phyloP scores from a whole-genome alignment of 1,140 invertebrate genomes.

The Drosophila eugracilis region DNA sequence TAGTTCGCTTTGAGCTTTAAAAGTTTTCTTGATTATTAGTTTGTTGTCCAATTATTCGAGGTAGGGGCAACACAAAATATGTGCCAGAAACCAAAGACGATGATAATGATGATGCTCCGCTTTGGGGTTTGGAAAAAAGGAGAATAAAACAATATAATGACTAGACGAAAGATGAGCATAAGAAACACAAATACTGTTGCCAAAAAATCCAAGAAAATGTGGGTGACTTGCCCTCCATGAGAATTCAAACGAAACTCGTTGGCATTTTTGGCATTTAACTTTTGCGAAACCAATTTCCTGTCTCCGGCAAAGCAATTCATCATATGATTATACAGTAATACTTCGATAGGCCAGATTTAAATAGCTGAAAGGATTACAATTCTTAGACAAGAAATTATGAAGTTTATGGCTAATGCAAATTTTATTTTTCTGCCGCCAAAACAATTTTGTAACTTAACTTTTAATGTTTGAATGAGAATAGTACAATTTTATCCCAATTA shows the following conservation, averaged over 20 bases:
- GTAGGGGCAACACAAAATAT: slow-evolving; percentile 26
- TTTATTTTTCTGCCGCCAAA: no score
- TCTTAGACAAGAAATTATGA: neutral
- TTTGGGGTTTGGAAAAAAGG: slow-evolving; percentile 23
- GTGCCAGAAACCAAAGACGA: slow-evolving; percentile 42
- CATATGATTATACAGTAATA: slow-evolving; percentile 26
- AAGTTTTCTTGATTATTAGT: slow-evolving; percentile 28
- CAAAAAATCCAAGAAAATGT: slow-evolving; percentile 52
- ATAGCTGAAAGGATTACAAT: neutral
- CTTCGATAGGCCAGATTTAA: neutral
- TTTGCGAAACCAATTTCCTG: slow-evolving; percentile 79
- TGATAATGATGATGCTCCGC: slow-evolving; percentile 43
- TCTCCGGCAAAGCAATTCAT: slow-evolving; percentile 42
- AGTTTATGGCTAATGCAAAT: no score
- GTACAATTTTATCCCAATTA: neutral
- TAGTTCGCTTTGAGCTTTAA: slow-evolving; percentile 2
- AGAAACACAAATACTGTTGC: slow-evolving; percentile 39
- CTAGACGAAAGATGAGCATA: slow-evolving; percentile 50
- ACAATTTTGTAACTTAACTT: no score
- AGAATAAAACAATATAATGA: slow-evolving; percentile 44
- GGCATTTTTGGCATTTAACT: slow-evolving; percentile 65
- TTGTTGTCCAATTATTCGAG: slow-evolving; percentile 20
- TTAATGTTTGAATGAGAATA: neutral
- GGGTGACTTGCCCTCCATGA: slow-evolving; percentile 76
- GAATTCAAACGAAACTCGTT: slow-evolving; percentile 60